Base-by-base conservation (phyloP, 2,888 invertebrate genomes). In the Tetramorium bicarinatum region DNA sequence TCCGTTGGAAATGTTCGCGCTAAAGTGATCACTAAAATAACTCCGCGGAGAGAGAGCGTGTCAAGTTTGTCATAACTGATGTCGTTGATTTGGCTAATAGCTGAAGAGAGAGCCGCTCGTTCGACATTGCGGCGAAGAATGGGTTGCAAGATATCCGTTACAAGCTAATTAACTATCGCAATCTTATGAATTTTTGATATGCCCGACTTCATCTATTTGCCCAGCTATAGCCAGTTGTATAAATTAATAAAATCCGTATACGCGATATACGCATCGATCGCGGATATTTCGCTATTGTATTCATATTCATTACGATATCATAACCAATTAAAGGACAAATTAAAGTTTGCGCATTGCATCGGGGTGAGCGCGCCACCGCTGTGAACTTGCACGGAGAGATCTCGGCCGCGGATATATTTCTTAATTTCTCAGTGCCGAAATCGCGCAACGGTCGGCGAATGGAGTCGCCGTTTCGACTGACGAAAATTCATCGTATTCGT, bases 301-400 rank as follows among this genome's bases (percentile, higher is more conserved):
- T 47, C 13, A 47, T 15, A 25, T n/a, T 54, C 64, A 25, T 44
- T 47, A 18, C 11, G 18, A 34, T 15, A 38, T 15, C 49, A 34
- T 15, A 21, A 52, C 11, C 8, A 4, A 52, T 4, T 4, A 59
- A 61, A 34, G 61, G 34, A 18, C 8, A n/a, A 29, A n/a, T n/a
- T n/a, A n/a, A 67, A 13, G 49, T n/a, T 1, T 6, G 62, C 38
- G n/a, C 15, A 2, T 69, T 3, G 29, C 7, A 9, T 47, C 13
- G 1, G 21, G 38, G 7, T 25, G 18, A 18, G 15, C 34, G 38
- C 38, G 38, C 52, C 15, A 52, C n/a, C 21, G 6, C 7, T 7
- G 25, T 56, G 61, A 74, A 59, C n/a, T 62, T 61, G 61, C 29
- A n/a, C 18, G 15, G 74, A 47, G 34, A 1, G 52, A 59, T 25